These are phyloP conservation scores for Metacarcinus magister DNA, from an alignment of 2,888 invertebrate species.

Conservation along the genomic window DNA sequence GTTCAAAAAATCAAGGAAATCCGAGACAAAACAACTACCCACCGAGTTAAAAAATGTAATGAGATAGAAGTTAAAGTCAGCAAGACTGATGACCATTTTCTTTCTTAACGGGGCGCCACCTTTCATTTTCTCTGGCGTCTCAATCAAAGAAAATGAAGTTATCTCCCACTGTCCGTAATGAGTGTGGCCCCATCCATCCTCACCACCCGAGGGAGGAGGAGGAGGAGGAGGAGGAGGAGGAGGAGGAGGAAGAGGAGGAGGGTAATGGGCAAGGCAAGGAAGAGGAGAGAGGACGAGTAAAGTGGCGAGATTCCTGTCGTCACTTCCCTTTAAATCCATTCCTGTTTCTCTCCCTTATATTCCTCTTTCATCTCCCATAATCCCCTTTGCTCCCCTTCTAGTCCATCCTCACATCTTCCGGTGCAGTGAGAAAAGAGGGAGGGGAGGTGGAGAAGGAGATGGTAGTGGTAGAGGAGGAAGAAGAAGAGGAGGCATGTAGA, in stretches of 20 bases:
- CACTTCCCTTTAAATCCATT: neutral
- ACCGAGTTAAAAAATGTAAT: neutral
- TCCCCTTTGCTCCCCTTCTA: neutral
- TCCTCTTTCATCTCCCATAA: conserved; percentile 7
- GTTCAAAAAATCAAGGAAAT: neutral
- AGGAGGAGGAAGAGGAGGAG: too few species aligned
- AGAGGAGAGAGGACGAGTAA: too few species aligned
- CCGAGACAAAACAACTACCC: neutral
- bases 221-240: neutral
- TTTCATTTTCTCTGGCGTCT: neutral
- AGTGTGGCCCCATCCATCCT: conserved; percentile 26
- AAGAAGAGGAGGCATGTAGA: neutral
- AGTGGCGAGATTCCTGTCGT: too few species aligned
- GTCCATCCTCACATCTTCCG: neutral
- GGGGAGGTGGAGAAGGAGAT: neutral
- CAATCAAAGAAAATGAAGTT: conserved; percentile 1
- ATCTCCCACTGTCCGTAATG: neutral
- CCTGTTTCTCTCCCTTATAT: neutral
- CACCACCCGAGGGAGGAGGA: neutral
- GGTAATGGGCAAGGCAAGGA: too few species aligned
- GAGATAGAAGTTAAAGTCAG: neutral
- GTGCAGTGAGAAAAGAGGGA: neutral
- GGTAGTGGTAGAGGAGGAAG: neutral
- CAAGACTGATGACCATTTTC: conserved; percentile 26
- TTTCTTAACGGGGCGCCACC: neutral